Evolutionary conservation across 1,140 invertebrate genomes (phyloP), one percentile per base, ranked within the genome.

Genomic region (Drosophila lowei): DNA sequence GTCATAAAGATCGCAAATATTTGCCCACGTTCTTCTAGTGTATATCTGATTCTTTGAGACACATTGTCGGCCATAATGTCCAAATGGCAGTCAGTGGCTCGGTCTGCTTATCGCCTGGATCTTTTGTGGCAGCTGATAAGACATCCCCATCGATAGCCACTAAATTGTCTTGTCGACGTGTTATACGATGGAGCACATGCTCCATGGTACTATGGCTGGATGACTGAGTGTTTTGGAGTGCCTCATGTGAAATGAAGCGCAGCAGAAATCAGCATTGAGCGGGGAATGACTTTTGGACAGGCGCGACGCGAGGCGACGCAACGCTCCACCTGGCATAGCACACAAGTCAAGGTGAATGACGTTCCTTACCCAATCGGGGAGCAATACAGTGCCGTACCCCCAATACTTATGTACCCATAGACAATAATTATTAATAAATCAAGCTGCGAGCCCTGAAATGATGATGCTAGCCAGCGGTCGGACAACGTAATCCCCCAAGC

Each of bases 291-390:
- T 85, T 85, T 85, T 88, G 81, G 52, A 70, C 34, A 38, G 34
- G 11, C 9, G 30, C 30, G 30, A n/a, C n/a, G n/a, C n/a, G n/a
- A n/a, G n/a, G n/a, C n/a, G n/a, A 38, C 34, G 34, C 34, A 38
- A 38, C 80, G 70, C 53, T 73, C 44, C 66, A 74, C 74, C 57
- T 66, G 72, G 74, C 67, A 52, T 46, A 42, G 67, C 67, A 48
- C 53, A 44, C 62, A 68, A 86, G 75, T 81, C 83, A 85, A 85
- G 81, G 81, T 85, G 77, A 86, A 88, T 85, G 73, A 85, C 81
- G 80, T 77, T 84, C 7, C 79, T 38, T 48, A 71, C 55, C 62
- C 59, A 59, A 57, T 58, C 62, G 52, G 42, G 48, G 49, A 43
- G 54, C 28, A 25, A 21, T 13, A 16, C 25, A 42, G 16, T 50